Percentiles rank a stretch among this genome's conserved stretches.
Evolutionary conservation across 2,113 vertebrate genomes (phyloP).

Genomic region (Scortum barcoo): DNA sequence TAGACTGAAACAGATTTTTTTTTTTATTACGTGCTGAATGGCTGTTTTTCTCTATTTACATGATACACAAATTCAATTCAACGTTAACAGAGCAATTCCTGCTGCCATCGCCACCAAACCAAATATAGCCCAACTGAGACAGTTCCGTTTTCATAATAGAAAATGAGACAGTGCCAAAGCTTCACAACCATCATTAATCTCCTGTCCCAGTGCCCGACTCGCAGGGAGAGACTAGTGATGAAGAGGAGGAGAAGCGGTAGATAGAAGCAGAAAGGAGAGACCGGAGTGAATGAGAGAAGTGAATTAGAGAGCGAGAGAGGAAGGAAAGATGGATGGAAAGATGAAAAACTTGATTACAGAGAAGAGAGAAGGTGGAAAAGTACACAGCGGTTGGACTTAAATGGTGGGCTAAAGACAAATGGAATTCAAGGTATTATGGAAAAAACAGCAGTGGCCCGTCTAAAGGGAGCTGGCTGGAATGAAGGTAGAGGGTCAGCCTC

Average conservation of each 20-base stretch:
- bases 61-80: conserved; percentile 74
- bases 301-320: conserved; percentile 53
- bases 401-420: conserved; percentile 44
- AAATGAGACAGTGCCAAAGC: conserved; percentile 77
- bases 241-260: conserved; percentile 56
- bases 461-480: conserved; percentile 24
- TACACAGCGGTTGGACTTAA: conserved; percentile 24
- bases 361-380: conserved; percentile 32
- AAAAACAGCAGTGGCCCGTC: conserved; percentile 23
- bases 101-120: conserved; percentile 58
- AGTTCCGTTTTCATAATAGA: conserved; percentile 78
- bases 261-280: conserved; percentile 48
- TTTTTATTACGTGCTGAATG: not conserved
- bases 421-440: conserved; percentile 40
- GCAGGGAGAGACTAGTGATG: conserved; percentile 59
- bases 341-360: conserved; percentile 60
- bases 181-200: conserved; percentile 78
- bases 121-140: conserved; percentile 65
- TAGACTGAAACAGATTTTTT: not conserved
- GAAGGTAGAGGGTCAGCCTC: conserved; percentile 45
- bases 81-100: conserved; percentile 76
- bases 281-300: conserved; percentile 52
- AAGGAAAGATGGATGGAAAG: conserved; percentile 41
- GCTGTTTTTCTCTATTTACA: conserved; percentile 34
- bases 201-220: conserved; percentile 62